These are phyloP conservation scores for Anhinga rufa DNA, from an alignment of 2,113 vertebrate species.

Conservation along the genomic window DNA sequence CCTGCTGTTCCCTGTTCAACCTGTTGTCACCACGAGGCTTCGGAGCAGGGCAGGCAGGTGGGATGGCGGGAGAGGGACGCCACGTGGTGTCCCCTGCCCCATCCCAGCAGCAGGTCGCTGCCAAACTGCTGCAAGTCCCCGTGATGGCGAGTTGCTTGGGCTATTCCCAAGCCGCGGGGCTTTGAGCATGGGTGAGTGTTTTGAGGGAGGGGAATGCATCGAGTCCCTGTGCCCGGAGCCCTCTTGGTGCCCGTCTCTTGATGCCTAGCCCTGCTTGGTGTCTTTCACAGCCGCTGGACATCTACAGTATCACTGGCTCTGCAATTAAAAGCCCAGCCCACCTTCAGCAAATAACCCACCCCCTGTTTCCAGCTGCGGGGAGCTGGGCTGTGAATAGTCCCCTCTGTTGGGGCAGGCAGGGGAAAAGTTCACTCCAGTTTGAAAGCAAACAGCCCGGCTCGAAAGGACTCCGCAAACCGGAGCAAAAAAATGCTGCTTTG, in stretches of 20 bases:
- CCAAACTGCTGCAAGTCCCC: not conserved
- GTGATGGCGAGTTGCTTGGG: not conserved
- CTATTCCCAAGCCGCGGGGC: not conserved
- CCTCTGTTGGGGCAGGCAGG: not conserved
- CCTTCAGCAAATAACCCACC: not conserved
- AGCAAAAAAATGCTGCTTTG: not conserved
- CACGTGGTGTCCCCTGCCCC: not conserved
- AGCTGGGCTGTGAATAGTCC: not conserved
- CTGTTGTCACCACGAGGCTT: not conserved
- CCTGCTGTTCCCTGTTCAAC: not conserved
- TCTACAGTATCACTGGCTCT: not conserved
- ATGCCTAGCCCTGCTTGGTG: not conserved
- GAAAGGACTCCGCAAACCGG: too few species aligned
- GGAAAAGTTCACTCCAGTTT: not conserved
- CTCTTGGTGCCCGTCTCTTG: not conserved
- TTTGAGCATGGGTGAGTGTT: too few species aligned
- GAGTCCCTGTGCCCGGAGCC: accelerated
- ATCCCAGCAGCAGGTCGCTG: not conserved
- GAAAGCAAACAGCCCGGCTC: not conserved
- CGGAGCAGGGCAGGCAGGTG: not conserved
- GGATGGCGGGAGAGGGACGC: not conserved
- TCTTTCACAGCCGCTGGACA: not conserved
- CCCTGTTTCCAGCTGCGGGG: too few species aligned
- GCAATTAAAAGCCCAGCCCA: not conserved
- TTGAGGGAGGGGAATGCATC: not conserved